Percentiles rank a stretch among this genome's conserved stretches.
Evolutionary conservation across 2,888 invertebrate species (phyloP).

Genomic region (Clunio marinus): DNA sequence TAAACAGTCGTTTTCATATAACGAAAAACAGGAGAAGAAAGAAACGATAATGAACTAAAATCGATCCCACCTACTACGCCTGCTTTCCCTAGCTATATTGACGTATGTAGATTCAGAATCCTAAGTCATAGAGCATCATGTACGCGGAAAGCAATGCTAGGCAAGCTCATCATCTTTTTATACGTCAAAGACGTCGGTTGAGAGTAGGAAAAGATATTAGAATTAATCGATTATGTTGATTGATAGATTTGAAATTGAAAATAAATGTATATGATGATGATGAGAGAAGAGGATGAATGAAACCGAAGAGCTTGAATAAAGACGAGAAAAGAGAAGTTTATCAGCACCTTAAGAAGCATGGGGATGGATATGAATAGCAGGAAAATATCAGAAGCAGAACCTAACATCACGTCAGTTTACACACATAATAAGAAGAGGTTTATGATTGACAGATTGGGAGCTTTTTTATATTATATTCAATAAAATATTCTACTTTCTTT

Average conservation of each 20-base stretch:
- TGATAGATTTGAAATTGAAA: constrained; percentile 33
- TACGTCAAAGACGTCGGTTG: neutral
- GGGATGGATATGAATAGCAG: constrained; percentile 14
- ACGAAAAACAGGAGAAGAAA: no score
- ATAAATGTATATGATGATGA: constrained; percentile 21
- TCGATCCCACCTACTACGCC: neutral
- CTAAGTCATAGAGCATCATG: no score
- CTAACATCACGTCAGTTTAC: neutral
- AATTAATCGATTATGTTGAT: constrained; percentile 36
- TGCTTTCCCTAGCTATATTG: no score
- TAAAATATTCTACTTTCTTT: constrained; percentile 11
- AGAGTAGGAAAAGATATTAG: constrained; percentile 23
- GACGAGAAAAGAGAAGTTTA: neutral
- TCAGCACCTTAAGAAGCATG: no score
- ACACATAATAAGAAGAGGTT: neutral
- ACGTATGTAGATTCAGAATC: no score
- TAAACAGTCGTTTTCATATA: no score
- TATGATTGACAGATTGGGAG: constrained; percentile 36
- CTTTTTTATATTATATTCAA: constrained; percentile 23
- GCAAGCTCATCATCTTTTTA: neutral
- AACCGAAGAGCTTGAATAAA: neutral
- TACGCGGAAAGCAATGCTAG: neutral
- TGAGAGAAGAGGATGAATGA: neutral
- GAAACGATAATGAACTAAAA: neutral
- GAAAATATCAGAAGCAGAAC: neutral